Percentiles rank a stretch among this genome's conserved stretches.
phyloP scores from a whole-genome alignment of 2,797 vertebrate genomes.

The Sebastes diaconus region DNA sequence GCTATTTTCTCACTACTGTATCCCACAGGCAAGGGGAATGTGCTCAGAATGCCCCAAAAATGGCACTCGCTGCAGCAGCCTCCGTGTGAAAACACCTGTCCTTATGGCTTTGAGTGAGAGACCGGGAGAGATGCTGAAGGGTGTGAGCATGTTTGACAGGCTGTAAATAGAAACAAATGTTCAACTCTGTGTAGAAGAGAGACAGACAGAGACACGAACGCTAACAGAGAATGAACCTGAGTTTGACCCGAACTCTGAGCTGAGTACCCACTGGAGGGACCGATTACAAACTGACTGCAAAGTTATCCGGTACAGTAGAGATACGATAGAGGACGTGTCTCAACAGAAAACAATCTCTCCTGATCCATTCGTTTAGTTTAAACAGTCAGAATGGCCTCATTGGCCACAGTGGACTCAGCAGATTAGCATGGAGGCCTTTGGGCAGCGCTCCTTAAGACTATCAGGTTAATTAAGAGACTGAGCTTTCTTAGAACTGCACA shows the following conservation, averaged over 20 bases:
- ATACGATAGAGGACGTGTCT: constrained; percentile 20
- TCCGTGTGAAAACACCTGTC: constrained; percentile 46
- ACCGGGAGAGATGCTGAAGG: constrained; percentile 4
- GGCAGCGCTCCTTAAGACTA: constrained; percentile 28
- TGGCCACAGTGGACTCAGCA: constrained; percentile 26
- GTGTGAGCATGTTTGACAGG: not conserved
- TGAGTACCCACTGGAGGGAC: not conserved
- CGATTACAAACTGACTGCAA: constrained; percentile 22
- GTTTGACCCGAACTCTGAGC: constrained; percentile 25
- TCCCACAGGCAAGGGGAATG: constrained; percentile 48
- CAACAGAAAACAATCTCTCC: not conserved
- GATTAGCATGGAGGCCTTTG: constrained; percentile 40
- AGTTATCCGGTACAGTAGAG: constrained; percentile 18
- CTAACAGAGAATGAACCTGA: not conserved
- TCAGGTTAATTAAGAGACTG: constrained; percentile 52
- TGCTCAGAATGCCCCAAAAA: constrained; percentile 33
- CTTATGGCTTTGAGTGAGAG: constrained; percentile 5
- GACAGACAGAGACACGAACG: not conserved
- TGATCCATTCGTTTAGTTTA: constrained; percentile 15
- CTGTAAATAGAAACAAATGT: constrained; percentile 10
- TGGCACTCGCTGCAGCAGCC: constrained; percentile 31
- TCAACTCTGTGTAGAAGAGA: not conserved
- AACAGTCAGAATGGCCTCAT: constrained; percentile 20
- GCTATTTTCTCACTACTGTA: constrained; percentile 53
- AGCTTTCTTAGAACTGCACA: constrained; percentile 29